Evolutionary conservation across 2,797 vertebrate genomes (phyloP).

Genomic region (Aeoliscus strigatus): DNA sequence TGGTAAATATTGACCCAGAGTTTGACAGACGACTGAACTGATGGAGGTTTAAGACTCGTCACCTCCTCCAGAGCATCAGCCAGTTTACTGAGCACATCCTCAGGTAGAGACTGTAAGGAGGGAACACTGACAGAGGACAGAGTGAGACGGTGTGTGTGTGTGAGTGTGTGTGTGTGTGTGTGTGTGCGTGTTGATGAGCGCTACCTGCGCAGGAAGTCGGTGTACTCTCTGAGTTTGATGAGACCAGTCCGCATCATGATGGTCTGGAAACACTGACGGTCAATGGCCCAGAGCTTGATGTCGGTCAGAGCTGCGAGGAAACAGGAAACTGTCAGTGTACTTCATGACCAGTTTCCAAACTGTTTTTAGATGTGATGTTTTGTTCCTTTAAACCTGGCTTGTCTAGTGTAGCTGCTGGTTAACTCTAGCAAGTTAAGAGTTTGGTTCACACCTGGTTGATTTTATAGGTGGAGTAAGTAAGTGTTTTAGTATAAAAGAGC

Average conservation of each 20-base stretch:
- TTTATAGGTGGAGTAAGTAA: no score
- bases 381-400: no score
- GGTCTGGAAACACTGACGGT: slow-evolving; percentile 79
- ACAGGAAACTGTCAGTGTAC: no score
- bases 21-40: slow-evolving; percentile 15
- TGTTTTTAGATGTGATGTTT: no score
- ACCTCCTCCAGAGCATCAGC: slow-evolving; percentile 74
- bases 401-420: no score
- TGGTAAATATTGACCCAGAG: no score
- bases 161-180: background rate
- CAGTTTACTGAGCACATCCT: slow-evolving; percentile 71
- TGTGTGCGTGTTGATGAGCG: slow-evolving; percentile 1
- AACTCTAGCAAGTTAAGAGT: no score
- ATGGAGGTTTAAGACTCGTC: slow-evolving; percentile 12
- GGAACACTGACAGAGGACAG: slow-evolving; percentile 58
- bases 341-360: no score
- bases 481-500: no score
- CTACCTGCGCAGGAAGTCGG: slow-evolving; percentile 78
- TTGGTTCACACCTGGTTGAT: no score
- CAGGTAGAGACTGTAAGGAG: slow-evolving; percentile 61
- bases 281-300: slow-evolving; percentile 79
- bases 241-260: slow-evolving; percentile 82
- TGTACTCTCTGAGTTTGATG: slow-evolving; percentile 77
- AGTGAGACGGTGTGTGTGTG: background rate
- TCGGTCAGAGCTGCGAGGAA: slow-evolving; percentile 67